These are phyloP conservation scores for Pseudococcus viburni DNA, from an alignment of 2,888 invertebrate species.

Conservation along the genomic window DNA sequence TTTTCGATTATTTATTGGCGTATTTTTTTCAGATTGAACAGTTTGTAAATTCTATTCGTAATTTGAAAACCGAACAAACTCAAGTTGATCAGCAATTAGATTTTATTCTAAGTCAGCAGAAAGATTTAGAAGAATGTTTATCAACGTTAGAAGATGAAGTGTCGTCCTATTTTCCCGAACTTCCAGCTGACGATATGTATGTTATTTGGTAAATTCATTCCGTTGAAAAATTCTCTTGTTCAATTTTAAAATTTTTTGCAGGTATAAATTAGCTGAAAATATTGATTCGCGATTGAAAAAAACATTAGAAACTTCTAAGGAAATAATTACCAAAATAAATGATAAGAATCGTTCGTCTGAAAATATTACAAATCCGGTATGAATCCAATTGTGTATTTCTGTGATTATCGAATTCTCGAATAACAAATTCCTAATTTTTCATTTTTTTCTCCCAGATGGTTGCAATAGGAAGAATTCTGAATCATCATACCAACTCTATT, in stretches of 20 bases:
- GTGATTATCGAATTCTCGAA: neutral
- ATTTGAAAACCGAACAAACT: conserved; percentile 59
- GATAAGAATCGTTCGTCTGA: conserved; percentile 62
- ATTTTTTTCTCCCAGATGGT: conserved; percentile 30
- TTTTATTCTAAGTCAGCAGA: conserved; percentile 63
- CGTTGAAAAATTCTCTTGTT: neutral
- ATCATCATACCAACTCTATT: conserved; percentile 62
- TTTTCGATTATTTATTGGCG: too few relatives aligned
- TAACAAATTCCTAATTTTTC: neutral
- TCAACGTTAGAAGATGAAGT: conserved; percentile 58
- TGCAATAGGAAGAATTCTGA: conserved; percentile 57
- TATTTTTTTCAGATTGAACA: conserved; percentile 48
- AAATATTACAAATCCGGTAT: conserved; percentile 58
- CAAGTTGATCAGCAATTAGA: conserved; percentile 62
- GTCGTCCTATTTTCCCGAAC: conserved; percentile 61
- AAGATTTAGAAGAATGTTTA: conserved; percentile 62
- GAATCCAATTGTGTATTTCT: neutral
- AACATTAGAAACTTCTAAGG: conserved; percentile 59
- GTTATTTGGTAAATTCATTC: neutral
- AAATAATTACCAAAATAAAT: conserved; percentile 64
- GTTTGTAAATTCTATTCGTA: conserved; percentile 52
- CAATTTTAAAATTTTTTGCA: neutral
- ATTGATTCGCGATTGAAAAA: conserved; percentile 60
- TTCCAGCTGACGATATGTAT: conserved; percentile 63
- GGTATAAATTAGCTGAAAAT: conserved; percentile 62